These are phyloP conservation scores for Darevskia mixta DNA, from an alignment of 2,797 vertebrate species.

Conservation along the genomic window DNA sequence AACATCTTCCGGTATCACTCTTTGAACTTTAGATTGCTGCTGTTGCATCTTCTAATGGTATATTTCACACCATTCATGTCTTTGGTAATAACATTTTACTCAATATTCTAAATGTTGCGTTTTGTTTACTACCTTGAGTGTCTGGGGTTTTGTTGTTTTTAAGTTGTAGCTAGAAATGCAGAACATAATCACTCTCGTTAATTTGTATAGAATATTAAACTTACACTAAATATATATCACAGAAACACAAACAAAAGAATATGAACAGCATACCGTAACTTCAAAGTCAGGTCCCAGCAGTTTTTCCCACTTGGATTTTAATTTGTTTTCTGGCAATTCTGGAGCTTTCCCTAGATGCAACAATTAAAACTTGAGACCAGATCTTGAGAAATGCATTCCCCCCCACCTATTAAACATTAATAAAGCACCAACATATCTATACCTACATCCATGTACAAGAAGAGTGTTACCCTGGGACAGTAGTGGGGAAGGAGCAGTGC, in stretches of 20 bases:
- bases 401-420: constrained; percentile 52
- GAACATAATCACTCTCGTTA: too few relatives aligned
- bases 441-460: constrained; percentile 16
- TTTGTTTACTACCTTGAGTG: too few relatives aligned
- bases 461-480: constrained; percentile 41
- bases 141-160: too few relatives aligned
- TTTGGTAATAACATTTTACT: too few relatives aligned
- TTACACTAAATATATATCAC: constrained; percentile 51
- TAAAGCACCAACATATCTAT: constrained; percentile 63
- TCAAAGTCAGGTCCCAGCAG: constrained; percentile 90
- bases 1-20: too few relatives aligned
- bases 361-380: constrained; percentile 52
- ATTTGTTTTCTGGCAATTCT: constrained; percentile 73
- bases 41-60: too few relatives aligned
- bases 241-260: constrained; percentile 55
- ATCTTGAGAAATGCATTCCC: constrained; percentile 56
- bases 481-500: too few relatives aligned
- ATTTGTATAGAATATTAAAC: constrained; percentile 25
- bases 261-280: constrained; percentile 89
- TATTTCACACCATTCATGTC: too few relatives aligned
- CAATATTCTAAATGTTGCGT: too few relatives aligned
- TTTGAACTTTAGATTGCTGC: too few relatives aligned
- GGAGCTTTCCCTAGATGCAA: constrained; percentile 75
- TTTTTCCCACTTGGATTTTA: constrained; percentile 91
- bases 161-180: too few relatives aligned